These are phyloP conservation scores for Hystrix cristata DNA, from an alignment of 2,113 vertebrate genomes.

Conservation along the genomic window DNA sequence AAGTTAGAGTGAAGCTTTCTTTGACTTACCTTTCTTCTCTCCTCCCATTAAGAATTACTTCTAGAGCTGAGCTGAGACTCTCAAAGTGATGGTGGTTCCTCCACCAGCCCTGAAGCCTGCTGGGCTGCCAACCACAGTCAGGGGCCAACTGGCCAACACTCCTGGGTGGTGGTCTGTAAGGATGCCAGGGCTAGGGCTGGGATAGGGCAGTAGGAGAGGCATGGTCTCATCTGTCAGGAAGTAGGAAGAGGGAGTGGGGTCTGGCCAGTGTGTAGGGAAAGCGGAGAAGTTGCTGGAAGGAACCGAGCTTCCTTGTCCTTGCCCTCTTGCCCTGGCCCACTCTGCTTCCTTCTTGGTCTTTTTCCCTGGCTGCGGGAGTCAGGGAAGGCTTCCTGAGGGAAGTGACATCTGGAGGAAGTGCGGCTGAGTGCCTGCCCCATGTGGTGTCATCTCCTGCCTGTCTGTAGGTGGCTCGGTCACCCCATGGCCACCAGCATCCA, in stretches of 20 bases:
- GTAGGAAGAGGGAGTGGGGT: not conserved
- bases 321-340: too few relatives aligned
- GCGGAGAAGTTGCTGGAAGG: not conserved
- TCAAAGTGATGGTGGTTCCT: not conserved
- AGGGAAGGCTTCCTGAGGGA: conserved; percentile 51
- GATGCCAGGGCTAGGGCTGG: not conserved
- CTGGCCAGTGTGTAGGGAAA: not conserved
- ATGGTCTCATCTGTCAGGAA: not conserved
- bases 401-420: not conserved
- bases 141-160: not conserved
- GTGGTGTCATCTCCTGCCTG: not conserved
- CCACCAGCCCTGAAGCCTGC: not conserved
- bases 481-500: not conserved
- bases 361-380: not conserved
- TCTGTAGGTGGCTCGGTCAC: not conserved
- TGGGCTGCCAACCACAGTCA: not conserved
- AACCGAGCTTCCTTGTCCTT: not conserved
- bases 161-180: not conserved
- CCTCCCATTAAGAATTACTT: not conserved
- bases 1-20: not conserved
- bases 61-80: not conserved
- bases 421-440: not conserved
- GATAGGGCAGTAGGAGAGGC: too few relatives aligned
- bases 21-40: not conserved
- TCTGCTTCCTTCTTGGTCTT: not conserved